Evolutionary conservation across 2,888 invertebrate species (phyloP), one percentile per base, ranked within the genome.

Genomic region (Anorthoa munda): DNA sequence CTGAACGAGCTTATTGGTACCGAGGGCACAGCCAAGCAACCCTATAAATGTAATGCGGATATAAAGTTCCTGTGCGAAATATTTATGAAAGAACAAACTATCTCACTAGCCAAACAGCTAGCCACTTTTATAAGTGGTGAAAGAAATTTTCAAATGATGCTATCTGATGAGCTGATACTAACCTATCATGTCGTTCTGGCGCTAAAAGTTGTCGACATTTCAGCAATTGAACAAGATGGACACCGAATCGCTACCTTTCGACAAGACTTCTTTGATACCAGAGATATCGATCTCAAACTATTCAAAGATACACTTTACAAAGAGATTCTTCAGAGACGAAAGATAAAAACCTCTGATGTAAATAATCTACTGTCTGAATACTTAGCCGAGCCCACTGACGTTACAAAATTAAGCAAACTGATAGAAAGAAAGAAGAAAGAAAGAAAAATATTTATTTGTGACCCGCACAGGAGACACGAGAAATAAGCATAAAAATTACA

Each of bases 121-220:
- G 26, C 23, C 2, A 3, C n/a, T 18, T 48, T 48, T 7, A 31
- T 46, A 7, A 3, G 15, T 9, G 4, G n/a, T 46, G 31, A 48
- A 58, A n/a, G 12, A 2, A 67, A 61, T 7, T 46, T 67, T 58
- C 12, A 68, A 63, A 69, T 60, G 31, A 66, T 81, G 48, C 50
- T 83, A 46, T 56, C 53, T 2, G 51, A 80, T 51, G 71, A 70
- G 1, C 58, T 68, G 4, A 59, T 83, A 18, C 11, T 51, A 11
- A 71, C 18, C 9, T 81, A 77, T 23, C 85, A 85, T 46, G 78
- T 80, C 2, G 55, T 83, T n/a, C 51, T 85, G 12, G 68, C 77
- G 0, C 56, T 69, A 18, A 72, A 64, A 18, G 78, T 81, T 12
- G 53, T 85, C 11, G 5, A 68, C 5, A 23, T 83, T 31, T 71